Evolutionary conservation across 2,113 vertebrate species (phyloP).

Genomic region (Azemiops feae): DNA sequence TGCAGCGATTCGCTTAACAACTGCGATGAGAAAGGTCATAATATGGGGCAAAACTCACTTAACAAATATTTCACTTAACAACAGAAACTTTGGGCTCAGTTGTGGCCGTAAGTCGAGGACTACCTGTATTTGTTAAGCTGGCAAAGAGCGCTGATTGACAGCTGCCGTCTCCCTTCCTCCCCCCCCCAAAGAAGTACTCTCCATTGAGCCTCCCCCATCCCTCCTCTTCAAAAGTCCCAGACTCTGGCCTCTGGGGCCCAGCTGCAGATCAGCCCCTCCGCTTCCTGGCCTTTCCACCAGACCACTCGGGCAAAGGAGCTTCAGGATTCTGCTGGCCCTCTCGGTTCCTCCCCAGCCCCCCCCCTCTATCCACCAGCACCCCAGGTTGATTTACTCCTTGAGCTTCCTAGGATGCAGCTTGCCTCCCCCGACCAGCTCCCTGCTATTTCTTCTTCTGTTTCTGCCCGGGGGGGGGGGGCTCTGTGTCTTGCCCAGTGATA

Average conservation of each 20-base stretch:
- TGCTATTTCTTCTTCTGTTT: background rate
- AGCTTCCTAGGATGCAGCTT: background rate
- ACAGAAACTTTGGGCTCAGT: background rate
- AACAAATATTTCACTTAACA: background rate
- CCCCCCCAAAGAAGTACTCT: background rate
- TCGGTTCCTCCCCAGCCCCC: too few relatives aligned
- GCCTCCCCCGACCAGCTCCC: background rate
- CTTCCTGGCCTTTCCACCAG: too few relatives aligned
- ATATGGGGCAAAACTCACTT: background rate
- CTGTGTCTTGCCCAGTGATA: background rate
- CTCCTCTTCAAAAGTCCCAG: background rate
- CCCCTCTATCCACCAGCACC: background rate
- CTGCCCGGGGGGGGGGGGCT: background rate
- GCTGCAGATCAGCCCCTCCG: background rate
- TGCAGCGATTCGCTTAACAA: background rate
- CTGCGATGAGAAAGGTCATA: background rate
- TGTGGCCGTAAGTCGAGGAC: background rate
- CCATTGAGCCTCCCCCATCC: background rate
- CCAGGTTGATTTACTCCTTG: background rate
- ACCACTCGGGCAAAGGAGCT: background rate
- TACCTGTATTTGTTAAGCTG: slow-evolving; percentile 7
- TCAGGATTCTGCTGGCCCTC: background rate
- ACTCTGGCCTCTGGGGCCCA: background rate
- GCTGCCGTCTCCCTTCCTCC: background rate
- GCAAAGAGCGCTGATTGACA: slow-evolving; percentile 5